Percentiles rank a stretch among this genome's conserved stretches.
phyloP scores from a whole-genome alignment of 1,140 invertebrate genomes.

The Leptestheria dahalacensis region DNA sequence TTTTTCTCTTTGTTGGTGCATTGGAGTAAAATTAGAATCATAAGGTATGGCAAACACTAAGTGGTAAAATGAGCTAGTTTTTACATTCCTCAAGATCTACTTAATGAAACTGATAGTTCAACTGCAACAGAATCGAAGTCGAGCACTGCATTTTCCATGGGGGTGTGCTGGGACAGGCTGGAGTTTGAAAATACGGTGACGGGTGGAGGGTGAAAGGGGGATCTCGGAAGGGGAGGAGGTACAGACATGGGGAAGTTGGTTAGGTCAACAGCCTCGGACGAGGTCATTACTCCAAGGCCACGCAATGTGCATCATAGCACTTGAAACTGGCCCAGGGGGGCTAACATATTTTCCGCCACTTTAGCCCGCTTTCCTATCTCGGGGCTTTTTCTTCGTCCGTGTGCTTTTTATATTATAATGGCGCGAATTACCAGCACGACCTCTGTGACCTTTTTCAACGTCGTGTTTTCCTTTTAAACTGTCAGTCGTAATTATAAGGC shows the following conservation, averaged over 20 bases:
- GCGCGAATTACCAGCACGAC: not conserved
- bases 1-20: too few relatives aligned
- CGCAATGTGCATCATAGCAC: not conserved
- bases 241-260: not conserved
- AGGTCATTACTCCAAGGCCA: constrained; percentile 8
- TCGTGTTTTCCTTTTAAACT: not conserved
- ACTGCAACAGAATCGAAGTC: too few relatives aligned
- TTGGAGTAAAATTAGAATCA: too few relatives aligned
- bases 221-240: not conserved
- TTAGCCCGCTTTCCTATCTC: not conserved
- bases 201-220: constrained; percentile 1
- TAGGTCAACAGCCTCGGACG: constrained; percentile 11
- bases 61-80: too few relatives aligned
- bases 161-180: not conserved
- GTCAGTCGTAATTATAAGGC: too few relatives aligned
- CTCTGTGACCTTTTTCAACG: not conserved
- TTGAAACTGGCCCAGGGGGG: not conserved
- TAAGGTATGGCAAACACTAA: too few relatives aligned
- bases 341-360: not conserved
- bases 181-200: too few relatives aligned
- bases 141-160: too few relatives aligned
- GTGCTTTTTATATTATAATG: not conserved
- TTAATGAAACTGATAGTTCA: too few relatives aligned
- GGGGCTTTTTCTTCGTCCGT: not conserved
- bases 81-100: too few relatives aligned